Evolutionary conservation across 2,888 invertebrate genomes (phyloP).

Genomic region (Xanthorhoe spadicearia): DNA sequence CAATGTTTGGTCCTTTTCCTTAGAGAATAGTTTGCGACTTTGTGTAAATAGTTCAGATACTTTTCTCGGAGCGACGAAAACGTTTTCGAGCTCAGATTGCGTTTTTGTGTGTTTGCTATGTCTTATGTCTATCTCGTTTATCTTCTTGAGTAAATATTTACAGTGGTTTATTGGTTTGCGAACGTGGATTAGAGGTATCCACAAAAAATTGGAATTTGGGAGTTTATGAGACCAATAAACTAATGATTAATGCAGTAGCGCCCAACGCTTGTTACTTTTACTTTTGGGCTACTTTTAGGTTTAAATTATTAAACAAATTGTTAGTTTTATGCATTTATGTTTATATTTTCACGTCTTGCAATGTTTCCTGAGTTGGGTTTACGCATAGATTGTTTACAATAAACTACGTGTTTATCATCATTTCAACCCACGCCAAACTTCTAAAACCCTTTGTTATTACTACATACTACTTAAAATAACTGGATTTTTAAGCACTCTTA

Average conservation of each 20-base stretch:
- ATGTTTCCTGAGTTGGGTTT: not conserved
- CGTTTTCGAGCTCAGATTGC: slow-evolving; percentile 37
- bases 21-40: slow-evolving; percentile 38
- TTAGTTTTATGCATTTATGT: not conserved
- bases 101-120: slow-evolving; percentile 39
- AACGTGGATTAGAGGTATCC: slow-evolving; percentile 3
- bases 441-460: not conserved
- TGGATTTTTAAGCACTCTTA: no score
- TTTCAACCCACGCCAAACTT: not conserved
- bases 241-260: not conserved
- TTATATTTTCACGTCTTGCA: not conserved
- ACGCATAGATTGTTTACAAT: slow-evolving; percentile 4
- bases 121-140: slow-evolving; percentile 31
- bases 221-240: not conserved
- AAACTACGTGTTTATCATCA: slow-evolving; percentile 1
- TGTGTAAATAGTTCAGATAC: slow-evolving; percentile 40
- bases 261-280: not conserved
- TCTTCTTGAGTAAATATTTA: slow-evolving; percentile 32
- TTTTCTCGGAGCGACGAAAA: slow-evolving; percentile 28
- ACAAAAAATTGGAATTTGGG: not conserved
- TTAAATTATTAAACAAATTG: no score
- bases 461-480: not conserved
- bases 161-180: slow-evolving; percentile 28
- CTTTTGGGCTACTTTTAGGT: no score
- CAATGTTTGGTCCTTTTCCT: slow-evolving; percentile 44